Conservation (phyloP, 1,140 invertebrate species). For the Drosophila malerkotliana region DNA sequence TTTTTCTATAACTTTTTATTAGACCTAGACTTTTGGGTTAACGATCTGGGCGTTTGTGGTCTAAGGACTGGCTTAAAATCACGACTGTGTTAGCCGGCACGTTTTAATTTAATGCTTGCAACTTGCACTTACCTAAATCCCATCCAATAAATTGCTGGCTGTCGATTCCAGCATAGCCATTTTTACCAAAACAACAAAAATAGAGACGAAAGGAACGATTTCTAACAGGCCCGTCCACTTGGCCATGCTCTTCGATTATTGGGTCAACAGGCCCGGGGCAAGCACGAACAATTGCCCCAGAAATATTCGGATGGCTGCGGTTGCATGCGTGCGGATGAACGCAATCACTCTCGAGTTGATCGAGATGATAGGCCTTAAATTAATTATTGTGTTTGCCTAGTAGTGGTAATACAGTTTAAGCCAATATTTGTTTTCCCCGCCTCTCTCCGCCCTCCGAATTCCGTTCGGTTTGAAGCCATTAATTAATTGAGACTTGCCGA, state of each 20-base stretch:
- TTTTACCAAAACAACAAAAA: constrained; percentile 3
- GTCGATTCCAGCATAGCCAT: constrained; percentile 33
- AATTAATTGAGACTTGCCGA: constrained; percentile 5
- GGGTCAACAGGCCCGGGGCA: constrained; percentile 28
- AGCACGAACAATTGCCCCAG: constrained; percentile 12
- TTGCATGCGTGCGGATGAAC: constrained; percentile 5
- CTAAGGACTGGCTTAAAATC: constrained; percentile 50
- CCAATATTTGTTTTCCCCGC: background rate
- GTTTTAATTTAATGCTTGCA: constrained; percentile 67
- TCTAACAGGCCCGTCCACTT: constrained; percentile 12
- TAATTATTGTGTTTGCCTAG: background rate
- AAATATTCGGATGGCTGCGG: background rate
- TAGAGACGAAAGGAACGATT: constrained; percentile 29
- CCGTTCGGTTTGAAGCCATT: background rate
- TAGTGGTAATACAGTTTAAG: background rate
- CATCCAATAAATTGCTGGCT: constrained; percentile 42
- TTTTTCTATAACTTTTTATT: constrained; percentile 10
- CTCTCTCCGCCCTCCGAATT: background rate
- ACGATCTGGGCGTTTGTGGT: constrained; percentile 70
- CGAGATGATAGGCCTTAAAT: constrained; percentile 8
- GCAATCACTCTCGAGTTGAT: constrained; percentile 14
- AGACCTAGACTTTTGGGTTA: constrained; percentile 54
- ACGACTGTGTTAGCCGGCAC: constrained; percentile 54
- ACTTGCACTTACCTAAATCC: constrained; percentile 38
- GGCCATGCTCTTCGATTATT: constrained; percentile 23